Percentiles rank a stretch among this genome's conserved stretches.
These are phyloP conservation scores for Etheostoma spectabile DNA, from an alignment of 2,113 vertebrate genomes.

Conservation along the genomic window DNA sequence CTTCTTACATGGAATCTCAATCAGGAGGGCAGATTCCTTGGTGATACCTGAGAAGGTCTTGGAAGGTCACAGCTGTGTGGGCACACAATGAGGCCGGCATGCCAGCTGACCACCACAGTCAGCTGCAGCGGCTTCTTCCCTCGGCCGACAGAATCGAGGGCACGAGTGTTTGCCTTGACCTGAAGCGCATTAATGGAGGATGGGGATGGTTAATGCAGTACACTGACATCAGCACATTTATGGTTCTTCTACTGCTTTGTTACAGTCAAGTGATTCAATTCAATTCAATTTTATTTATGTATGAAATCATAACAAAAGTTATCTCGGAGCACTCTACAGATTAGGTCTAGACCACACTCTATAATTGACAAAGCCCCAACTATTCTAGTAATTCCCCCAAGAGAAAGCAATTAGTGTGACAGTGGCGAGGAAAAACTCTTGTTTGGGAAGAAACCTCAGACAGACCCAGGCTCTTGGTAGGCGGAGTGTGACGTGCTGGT, in stretches of 20 bases:
- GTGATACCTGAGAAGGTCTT: slow-evolving; percentile 72
- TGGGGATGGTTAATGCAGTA: background rate
- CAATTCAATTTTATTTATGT: too few relatives aligned
- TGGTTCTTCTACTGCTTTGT: slow-evolving; percentile 6
- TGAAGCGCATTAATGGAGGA: slow-evolving; percentile 1
- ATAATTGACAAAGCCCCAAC: too few relatives aligned
- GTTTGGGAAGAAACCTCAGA: too few relatives aligned
- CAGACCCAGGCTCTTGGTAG: too few relatives aligned
- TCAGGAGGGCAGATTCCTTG: slow-evolving; percentile 56
- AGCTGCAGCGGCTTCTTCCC: background rate
- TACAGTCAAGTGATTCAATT: background rate
- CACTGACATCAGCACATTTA: slow-evolving; percentile 2
- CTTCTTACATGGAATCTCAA: slow-evolving; percentile 70
- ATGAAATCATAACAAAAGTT: too few relatives aligned
- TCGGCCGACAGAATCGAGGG: background rate
- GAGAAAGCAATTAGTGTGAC: too few relatives aligned
- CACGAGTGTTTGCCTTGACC: slow-evolving; percentile 25
- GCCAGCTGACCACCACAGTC: slow-evolving; percentile 26
- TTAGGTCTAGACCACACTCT: too few relatives aligned
- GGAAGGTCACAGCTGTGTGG: slow-evolving; percentile 74
- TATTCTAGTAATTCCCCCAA: too few relatives aligned
- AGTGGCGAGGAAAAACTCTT: too few relatives aligned
- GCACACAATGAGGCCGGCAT: slow-evolving; percentile 40
- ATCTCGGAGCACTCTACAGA: too few relatives aligned
- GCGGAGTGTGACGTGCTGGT: too few relatives aligned